These are phyloP conservation scores for Geopemphigus sp. DNA, from an alignment of 1,140 invertebrate species.

Conservation along the genomic window DNA sequence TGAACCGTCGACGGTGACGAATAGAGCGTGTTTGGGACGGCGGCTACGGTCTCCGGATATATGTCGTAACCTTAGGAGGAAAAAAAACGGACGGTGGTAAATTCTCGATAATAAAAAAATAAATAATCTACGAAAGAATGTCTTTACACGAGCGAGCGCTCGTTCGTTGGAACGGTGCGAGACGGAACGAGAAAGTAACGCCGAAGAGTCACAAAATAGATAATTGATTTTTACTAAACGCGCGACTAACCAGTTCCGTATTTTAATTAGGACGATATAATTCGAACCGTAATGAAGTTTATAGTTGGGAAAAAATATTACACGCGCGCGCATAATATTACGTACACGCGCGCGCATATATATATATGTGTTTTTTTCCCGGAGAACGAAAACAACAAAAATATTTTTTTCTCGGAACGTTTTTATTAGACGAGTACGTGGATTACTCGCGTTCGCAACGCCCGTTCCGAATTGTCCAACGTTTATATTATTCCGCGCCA, in stretches of 20 bases:
- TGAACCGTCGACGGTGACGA: not conserved
- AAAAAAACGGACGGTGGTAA: not conserved
- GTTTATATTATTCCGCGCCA: too few species aligned
- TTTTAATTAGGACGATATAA: conserved; percentile 17
- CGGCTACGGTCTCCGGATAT: too few species aligned
- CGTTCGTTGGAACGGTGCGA: not conserved
- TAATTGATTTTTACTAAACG: conserved; percentile 19
- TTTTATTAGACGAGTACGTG: too few species aligned
- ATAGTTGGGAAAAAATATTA: not conserved
- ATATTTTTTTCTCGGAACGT: too few species aligned
- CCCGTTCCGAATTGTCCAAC: too few species aligned
- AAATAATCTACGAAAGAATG: not conserved
- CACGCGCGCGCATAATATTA: not conserved
- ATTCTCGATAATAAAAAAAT: conserved; percentile 1
- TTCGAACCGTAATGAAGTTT: not conserved
- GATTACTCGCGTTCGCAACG: too few species aligned
- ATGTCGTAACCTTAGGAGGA: not conserved
- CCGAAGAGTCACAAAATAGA: not conserved
- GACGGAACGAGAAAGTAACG: conserved; percentile 8
- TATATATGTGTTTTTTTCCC: not conserved
- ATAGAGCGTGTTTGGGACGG: too few species aligned
- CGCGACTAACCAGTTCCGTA: not conserved
- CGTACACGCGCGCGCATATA: not conserved
- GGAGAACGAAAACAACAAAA: too few species aligned
- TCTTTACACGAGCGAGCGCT: not conserved